Evolutionary conservation across 2,113 vertebrate species (phyloP).

Genomic region (Takifugu flavidus): DNA sequence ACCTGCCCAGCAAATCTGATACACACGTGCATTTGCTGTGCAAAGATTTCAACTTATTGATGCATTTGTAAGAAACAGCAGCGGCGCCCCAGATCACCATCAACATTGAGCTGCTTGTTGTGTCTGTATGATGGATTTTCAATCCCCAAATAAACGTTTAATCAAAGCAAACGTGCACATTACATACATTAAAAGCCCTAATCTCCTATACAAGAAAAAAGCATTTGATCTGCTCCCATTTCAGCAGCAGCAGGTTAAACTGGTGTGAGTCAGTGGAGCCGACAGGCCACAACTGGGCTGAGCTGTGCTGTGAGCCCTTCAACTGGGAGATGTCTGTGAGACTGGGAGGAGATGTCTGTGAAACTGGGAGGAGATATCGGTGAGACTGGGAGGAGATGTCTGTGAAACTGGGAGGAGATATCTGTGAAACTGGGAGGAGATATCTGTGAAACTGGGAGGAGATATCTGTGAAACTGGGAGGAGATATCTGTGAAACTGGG

Average conservation of each 20-base stretch:
- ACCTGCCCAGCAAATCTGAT: no score
- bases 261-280: conserved; percentile 23
- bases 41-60: no score
- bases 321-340: conserved; percentile 25
- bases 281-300: conserved; percentile 9
- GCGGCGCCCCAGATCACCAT: no score
- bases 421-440: conserved; percentile 19
- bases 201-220: neutral
- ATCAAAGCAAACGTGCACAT: neutral
- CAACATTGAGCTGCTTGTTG: no score
- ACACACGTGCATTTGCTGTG: no score
- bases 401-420: conserved; percentile 15
- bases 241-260: conserved; percentile 13
- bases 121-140: neutral
- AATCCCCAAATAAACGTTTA: no score
- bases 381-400: conserved; percentile 11
- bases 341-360: conserved; percentile 42
- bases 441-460: conserved; percentile 20
- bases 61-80: no score
- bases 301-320: conserved; percentile 43
- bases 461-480: conserved; percentile 23
- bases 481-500: conserved; percentile 23
- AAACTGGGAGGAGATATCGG: no score
- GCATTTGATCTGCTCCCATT: neutral
- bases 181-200: neutral